Evolutionary conservation across 2,888 invertebrate genomes (phyloP).

Genomic region (Malacosoma neustria): DNA sequence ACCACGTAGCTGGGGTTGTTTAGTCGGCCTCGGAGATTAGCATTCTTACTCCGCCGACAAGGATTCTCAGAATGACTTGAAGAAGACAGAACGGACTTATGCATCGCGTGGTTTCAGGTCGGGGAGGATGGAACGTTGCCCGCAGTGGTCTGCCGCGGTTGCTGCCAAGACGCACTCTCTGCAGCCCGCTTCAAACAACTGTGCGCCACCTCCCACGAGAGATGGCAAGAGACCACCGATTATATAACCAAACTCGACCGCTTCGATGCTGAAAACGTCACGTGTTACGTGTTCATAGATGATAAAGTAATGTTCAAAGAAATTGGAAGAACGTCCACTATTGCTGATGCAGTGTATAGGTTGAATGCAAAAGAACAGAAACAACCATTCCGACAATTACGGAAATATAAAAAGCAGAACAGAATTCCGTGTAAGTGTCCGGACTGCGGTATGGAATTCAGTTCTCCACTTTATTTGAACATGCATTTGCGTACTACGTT

Average conservation of each 20-base stretch:
- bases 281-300: slow-evolving; percentile 32
- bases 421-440: slow-evolving; percentile 27
- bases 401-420: no score
- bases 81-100: slow-evolving; percentile 56
- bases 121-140: slow-evolving; percentile 40
- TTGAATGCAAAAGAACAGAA: no score
- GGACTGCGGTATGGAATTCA: slow-evolving; percentile 37
- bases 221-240: slow-evolving; percentile 32
- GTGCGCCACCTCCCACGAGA: slow-evolving; percentile 29
- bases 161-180: slow-evolving; percentile 32
- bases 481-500: slow-evolving; percentile 36
- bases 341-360: slow-evolving; percentile 19
- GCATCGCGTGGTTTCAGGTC: slow-evolving; percentile 60
- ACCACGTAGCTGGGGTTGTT: no score
- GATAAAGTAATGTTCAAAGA: slow-evolving; percentile 25
- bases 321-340: slow-evolving; percentile 12
- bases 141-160: slow-evolving; percentile 37
- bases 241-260: slow-evolving; percentile 21
- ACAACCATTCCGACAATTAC: no score
- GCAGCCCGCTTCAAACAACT: slow-evolving; percentile 37
- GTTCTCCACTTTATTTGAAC: slow-evolving; percentile 27
- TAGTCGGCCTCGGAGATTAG: no score
- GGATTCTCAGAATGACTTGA: no score
- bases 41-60: no score
- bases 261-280: slow-evolving; percentile 24